Evolutionary conservation across 2,888 invertebrate genomes (phyloP).

Genomic region (Plutella xylostella): DNA sequence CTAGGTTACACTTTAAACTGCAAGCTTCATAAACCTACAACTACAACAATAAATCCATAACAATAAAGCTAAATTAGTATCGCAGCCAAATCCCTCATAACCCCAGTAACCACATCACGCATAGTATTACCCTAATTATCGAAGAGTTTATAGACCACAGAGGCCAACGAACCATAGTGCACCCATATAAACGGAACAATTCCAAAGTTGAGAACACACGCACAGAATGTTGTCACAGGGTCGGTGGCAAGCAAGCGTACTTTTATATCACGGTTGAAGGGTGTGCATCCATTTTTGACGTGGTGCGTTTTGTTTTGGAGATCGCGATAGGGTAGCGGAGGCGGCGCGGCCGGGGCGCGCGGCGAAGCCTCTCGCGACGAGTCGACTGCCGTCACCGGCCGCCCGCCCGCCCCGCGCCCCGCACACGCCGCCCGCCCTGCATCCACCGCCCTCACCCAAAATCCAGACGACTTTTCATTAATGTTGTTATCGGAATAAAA

Average conservation of each 20-base stretch:
- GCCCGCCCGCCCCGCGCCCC: conserved; percentile 40
- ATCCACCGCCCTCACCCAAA: conserved; percentile 54
- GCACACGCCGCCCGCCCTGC: conserved; percentile 37
- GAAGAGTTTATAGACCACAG: conserved; percentile 37
- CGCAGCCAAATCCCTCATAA: conserved; percentile 1
- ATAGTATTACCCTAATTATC: conserved; percentile 2
- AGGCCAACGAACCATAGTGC: conserved; percentile 46
- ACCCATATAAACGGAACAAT: conserved; percentile 47
- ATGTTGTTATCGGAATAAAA: conserved; percentile 66
- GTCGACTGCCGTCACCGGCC: conserved; percentile 42
- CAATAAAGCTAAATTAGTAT: background rate
- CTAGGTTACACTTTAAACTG: too few species aligned
- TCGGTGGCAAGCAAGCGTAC: too few species aligned
- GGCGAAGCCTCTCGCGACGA: conserved; percentile 43
- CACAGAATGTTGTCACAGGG: too few species aligned
- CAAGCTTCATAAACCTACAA: too few species aligned
- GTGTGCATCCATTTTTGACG: background rate
- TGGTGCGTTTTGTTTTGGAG: conserved; percentile 6
- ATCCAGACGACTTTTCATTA: conserved; percentile 65
- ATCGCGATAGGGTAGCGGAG: conserved; percentile 15
- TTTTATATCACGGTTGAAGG: too few species aligned
- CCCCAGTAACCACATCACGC: too few species aligned
- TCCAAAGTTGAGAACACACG: too few species aligned
- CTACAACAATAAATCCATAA: too few species aligned
- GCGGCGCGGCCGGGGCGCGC: conserved; percentile 13